These are phyloP conservation scores for Drosophila sturtevanti DNA, from an alignment of 1,140 invertebrate species.

Conservation along the genomic window DNA sequence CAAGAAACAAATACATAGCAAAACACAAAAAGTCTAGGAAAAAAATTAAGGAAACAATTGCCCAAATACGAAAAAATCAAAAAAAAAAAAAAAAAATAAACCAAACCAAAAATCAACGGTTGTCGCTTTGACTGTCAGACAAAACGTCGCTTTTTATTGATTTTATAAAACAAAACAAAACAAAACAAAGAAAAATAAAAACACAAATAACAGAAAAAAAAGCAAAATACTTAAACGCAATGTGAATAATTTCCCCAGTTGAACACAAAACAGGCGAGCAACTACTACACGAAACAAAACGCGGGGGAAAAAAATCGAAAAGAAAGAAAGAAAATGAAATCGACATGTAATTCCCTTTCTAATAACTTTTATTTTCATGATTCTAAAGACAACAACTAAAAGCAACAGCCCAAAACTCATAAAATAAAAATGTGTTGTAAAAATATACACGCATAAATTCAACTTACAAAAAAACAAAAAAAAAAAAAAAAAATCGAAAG, in stretches of 20 bases:
- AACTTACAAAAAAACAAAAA: conserved; percentile 30
- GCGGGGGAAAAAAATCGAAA: conserved; percentile 3
- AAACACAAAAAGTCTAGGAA: conserved; percentile 3
- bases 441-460: conserved; percentile 69
- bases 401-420: conserved; percentile 15
- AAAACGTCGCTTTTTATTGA: conserved; percentile 72
- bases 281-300: conserved; percentile 28
- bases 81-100: conserved; percentile 17
- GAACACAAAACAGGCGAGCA: conserved; percentile 56
- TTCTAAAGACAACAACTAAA: conserved; percentile 37
- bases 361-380: conserved; percentile 19
- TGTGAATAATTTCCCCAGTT: conserved; percentile 71
- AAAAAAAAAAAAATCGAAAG: background rate
- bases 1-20: background rate
- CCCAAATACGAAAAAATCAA: conserved; percentile 25
- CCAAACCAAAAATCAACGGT: conserved; percentile 51
- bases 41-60: conserved; percentile 30
- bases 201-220: conserved; percentile 14
- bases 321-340: background rate
- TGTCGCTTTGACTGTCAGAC: conserved; percentile 47
- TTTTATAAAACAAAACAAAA: conserved; percentile 62
- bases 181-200: conserved; percentile 34
- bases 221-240: conserved; percentile 55
- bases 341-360: conserved; percentile 4
- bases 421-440: conserved; percentile 66